Evolutionary conservation across 2,113 vertebrate species (phyloP).

Genomic region (Tenebrosternarchus preto): DNA sequence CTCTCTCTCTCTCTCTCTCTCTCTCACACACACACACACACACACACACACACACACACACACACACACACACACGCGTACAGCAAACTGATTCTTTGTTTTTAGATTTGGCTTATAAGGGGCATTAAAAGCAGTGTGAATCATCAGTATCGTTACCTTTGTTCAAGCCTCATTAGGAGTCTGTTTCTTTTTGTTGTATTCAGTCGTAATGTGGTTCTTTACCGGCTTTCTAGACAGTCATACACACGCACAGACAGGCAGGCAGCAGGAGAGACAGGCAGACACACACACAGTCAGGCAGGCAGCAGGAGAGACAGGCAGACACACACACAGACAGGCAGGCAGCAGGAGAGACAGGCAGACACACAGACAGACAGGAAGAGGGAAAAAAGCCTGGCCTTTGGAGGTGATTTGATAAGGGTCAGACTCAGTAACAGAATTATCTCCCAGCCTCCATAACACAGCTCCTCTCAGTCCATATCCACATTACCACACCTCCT

Average conservation of each 20-base stretch:
- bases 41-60: too few relatives aligned
- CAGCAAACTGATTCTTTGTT: too few relatives aligned
- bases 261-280: background rate
- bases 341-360: background rate
- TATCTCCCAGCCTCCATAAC: slow-evolving; percentile 23
- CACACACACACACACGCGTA: too few relatives aligned
- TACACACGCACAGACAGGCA: too few relatives aligned
- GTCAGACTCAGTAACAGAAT: slow-evolving; percentile 23
- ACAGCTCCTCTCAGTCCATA: slow-evolving; percentile 9
- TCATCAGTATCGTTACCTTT: too few relatives aligned
- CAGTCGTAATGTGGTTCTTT: background rate
- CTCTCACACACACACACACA: background rate
- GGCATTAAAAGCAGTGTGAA: too few relatives aligned
- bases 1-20: too few relatives aligned
- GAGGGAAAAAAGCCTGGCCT: background rate
- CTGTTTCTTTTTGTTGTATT: too few relatives aligned
- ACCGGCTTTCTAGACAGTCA: background rate
- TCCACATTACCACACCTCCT: slow-evolving; percentile 23
- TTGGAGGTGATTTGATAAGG: slow-evolving; percentile 25
- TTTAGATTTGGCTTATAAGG: too few relatives aligned
- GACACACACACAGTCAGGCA: background rate
- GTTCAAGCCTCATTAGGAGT: too few relatives aligned
- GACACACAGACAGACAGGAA: too few relatives aligned
- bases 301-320: too few relatives aligned
- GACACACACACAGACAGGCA: background rate